Percentiles rank a stretch among this genome's conserved stretches.
Conservation (phyloP, 2,888 invertebrate genomes). For the Phorcus lineatus region DNA sequence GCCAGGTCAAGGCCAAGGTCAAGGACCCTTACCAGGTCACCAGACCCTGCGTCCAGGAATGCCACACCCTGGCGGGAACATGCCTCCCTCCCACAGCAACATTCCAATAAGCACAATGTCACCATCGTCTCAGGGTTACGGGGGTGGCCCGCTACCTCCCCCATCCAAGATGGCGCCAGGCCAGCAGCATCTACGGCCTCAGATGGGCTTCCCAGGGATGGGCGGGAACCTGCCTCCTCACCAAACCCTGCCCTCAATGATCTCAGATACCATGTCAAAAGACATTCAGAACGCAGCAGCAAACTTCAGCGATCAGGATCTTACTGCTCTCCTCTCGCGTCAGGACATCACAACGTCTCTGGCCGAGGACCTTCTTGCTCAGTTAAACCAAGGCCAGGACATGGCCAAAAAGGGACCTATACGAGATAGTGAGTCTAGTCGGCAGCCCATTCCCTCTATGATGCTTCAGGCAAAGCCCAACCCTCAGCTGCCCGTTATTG, state of each 20-base stretch:
- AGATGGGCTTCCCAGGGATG: slow-evolving; percentile 29
- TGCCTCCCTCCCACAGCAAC: slow-evolving; percentile 42
- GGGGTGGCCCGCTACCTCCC: slow-evolving; percentile 38
- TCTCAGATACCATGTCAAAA: slow-evolving; percentile 41
- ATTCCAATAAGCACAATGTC: slow-evolving; percentile 44
- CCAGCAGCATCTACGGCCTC: slow-evolving; percentile 29
- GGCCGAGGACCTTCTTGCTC: slow-evolving; percentile 91
- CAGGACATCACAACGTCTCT: slow-evolving; percentile 79
- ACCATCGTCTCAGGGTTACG: slow-evolving; percentile 38
- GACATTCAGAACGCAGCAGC: slow-evolving; percentile 48
- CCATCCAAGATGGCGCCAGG: slow-evolving; percentile 29
- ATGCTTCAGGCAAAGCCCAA: slow-evolving; percentile 16
- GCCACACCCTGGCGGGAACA: slow-evolving; percentile 40
- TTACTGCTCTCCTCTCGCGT: slow-evolving; percentile 84
- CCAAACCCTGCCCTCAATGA: background rate
- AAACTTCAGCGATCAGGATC: slow-evolving; percentile 82
- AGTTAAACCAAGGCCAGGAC: slow-evolving; percentile 77
- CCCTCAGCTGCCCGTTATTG: background rate
- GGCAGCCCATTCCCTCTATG: slow-evolving; percentile 8
- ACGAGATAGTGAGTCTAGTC: background rate
- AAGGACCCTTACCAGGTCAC: slow-evolving; percentile 41
- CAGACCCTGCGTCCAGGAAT: slow-evolving; percentile 36
- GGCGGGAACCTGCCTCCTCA: slow-evolving; percentile 26
- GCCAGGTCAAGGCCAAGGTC: background rate
- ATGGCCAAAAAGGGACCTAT: slow-evolving; percentile 28